Evolutionary conservation across 2,888 invertebrate species (phyloP), one percentile per base, ranked within the genome.

Genomic region (Gibbula magus): DNA sequence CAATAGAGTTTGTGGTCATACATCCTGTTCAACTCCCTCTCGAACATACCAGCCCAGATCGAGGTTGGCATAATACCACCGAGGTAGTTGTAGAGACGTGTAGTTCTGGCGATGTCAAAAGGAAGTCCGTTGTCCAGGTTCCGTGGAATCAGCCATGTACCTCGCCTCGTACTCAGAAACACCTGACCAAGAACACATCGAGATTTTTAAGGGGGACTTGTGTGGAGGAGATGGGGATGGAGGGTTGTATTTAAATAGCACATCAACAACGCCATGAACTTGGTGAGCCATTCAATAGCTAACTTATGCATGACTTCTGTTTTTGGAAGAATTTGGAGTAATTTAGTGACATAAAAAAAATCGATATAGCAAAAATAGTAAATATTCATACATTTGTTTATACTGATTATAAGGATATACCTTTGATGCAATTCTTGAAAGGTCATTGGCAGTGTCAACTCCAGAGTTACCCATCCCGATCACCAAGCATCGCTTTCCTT

Each of bases 381-480:
- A 35, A 35, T 35, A 35, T 35, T 35, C n/a, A n/a, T n/a, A n/a
- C n/a, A n/a, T n/a, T n/a, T n/a, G n/a, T n/a, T 35, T 35, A 35
- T 35, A 3, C 8, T 8, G 8, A 54, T 0, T 52, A 54, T n/a
- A 54, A 56, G 10, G 3, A n/a, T 0, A 76, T 61, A 84, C 84
- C 79, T 82, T 77, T 4, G 77, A 73, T 20, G n/a, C 32, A 35
- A 90, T 84, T 76, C 91, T 88, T 70, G 88, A 81, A 66, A 93
- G 81, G 54, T 93, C 93, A 5, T 92, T 92, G 13, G 92, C 92
- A n/a, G 91, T 89, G 84, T 93, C 93, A 20, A 91, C 86, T 0
- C 92, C 93, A 3, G 93, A 93, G 81, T 93, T 93, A 18, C 94
- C 93, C 73, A 93, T 92, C 16, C 93, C 93, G n/a, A 94, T 86